These are phyloP conservation scores for Lithosia quadra DNA, from an alignment of 2,888 invertebrate species.

Conservation along the genomic window DNA sequence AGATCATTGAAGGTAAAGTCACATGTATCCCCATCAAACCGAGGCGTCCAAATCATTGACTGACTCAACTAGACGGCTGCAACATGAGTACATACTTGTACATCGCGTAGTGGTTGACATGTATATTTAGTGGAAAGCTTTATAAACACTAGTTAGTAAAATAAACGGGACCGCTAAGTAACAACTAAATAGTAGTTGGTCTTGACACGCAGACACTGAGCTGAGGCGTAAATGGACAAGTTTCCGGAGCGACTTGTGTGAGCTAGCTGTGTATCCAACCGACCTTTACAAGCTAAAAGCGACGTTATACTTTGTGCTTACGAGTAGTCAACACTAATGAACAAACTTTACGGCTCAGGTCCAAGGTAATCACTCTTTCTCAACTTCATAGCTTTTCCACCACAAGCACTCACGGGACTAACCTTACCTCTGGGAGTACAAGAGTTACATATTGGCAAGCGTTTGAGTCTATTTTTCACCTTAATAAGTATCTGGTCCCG, in stretches of 20 bases:
- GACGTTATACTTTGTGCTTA: neutral
- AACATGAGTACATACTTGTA: too few relatives aligned
- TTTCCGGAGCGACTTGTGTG: neutral
- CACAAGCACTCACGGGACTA: too few relatives aligned
- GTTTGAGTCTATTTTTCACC: slow-evolving; percentile 45
- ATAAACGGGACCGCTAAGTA: neutral
- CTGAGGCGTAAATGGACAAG: neutral
- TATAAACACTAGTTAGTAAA: neutral
- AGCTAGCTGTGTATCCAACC: neutral
- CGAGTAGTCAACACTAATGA: neutral
- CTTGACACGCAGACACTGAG: neutral
- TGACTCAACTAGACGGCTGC: too few relatives aligned
- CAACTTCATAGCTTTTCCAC: too few relatives aligned
- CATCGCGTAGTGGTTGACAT: neutral
- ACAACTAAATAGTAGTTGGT: neutral
- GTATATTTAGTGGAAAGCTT: neutral
- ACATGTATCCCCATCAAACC: too few relatives aligned
- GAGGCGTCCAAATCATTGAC: too few relatives aligned
- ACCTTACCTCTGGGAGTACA: too few relatives aligned
- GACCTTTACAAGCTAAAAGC: neutral
- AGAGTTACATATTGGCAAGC: neutral
- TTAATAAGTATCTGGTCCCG: slow-evolving; percentile 69
- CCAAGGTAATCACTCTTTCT: neutral
- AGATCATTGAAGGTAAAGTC: neutral
- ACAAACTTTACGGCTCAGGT: too few relatives aligned